phyloP scores from a whole-genome alignment of 2,797 vertebrate genomes.

The Macrochelys suwanniensis region DNA sequence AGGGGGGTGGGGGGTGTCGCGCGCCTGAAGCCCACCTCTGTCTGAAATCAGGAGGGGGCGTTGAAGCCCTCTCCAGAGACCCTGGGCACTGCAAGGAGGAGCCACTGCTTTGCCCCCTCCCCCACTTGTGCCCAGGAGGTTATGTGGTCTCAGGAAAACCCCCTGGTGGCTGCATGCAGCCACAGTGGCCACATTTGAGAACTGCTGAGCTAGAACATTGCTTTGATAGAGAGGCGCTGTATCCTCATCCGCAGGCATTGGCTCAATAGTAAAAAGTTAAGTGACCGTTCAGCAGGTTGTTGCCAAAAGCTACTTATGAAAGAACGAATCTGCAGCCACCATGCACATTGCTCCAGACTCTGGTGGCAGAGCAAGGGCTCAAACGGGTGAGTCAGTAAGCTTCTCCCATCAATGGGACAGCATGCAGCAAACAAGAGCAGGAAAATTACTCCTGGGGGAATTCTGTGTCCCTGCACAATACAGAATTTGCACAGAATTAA shows the following conservation, averaged over 20 bases:
- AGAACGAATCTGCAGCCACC: not conserved
- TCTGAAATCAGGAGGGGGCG: too few relatives aligned
- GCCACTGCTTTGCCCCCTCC: too few relatives aligned
- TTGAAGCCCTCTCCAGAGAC: too few relatives aligned
- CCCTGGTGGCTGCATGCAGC: too few relatives aligned
- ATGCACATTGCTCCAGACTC: not conserved
- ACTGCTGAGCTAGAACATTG: too few relatives aligned
- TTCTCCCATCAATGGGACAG: not conserved
- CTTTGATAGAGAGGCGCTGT: not conserved
- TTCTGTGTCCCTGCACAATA: too few relatives aligned
- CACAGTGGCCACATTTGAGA: too few relatives aligned
- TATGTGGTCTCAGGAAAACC: too few relatives aligned
- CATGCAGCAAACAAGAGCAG: not conserved
- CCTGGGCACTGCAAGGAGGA: too few relatives aligned
- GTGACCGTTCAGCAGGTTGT: not conserved
- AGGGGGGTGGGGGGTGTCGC: fast-evolving
- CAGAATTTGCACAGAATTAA: too few relatives aligned
- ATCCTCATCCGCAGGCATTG: not conserved
- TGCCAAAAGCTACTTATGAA: not conserved
- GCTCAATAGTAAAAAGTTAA: not conserved
- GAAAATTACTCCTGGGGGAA: not conserved
- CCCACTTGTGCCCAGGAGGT: too few relatives aligned
- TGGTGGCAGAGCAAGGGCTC: not conserved
- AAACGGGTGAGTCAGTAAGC: not conserved
- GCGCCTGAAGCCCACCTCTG: too few relatives aligned